Conservation (phyloP, 2,113 vertebrate genomes). For the Hucho hucho region DNA sequence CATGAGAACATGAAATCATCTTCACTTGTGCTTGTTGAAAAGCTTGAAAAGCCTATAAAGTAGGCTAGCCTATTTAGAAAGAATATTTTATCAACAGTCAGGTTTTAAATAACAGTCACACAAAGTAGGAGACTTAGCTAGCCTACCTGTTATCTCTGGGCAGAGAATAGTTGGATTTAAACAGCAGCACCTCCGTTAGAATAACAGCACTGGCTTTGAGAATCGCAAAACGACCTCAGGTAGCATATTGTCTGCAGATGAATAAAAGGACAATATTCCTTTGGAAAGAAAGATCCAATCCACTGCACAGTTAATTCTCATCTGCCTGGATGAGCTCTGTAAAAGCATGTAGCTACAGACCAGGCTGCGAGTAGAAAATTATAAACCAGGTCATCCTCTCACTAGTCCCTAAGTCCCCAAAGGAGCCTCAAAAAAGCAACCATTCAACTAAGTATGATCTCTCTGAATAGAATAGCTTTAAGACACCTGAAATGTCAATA, state of each 20-base stretch:
- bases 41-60: too few species aligned
- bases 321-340: conserved; percentile 26
- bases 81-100: too few species aligned
- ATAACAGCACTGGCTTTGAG: neutral
- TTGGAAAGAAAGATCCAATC: conserved; percentile 7
- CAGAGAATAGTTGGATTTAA: neutral
- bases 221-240: neutral
- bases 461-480: neutral
- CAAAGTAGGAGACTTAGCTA: neutral
- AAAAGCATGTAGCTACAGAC: conserved; percentile 44
- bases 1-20: too few species aligned
- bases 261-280: neutral
- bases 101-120: neutral
- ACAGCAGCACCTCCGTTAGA: conserved; percentile 35
- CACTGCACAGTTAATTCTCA: conserved; percentile 11
- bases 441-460: conserved; percentile 47
- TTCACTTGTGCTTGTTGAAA: too few species aligned
- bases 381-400: conserved; percentile 75
- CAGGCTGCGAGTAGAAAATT: conserved; percentile 62
- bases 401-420: conserved; percentile 66
- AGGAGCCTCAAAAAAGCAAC: conserved; percentile 63
- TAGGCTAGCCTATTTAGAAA: too few species aligned
- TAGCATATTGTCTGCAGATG: neutral
- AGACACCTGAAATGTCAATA: neutral
- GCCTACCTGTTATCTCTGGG: conserved; percentile 53